Percentiles rank a stretch among this genome's conserved stretches.
These are phyloP conservation scores for Valencia hispanica DNA, from an alignment of 2,797 vertebrate genomes.

Conservation along the genomic window DNA sequence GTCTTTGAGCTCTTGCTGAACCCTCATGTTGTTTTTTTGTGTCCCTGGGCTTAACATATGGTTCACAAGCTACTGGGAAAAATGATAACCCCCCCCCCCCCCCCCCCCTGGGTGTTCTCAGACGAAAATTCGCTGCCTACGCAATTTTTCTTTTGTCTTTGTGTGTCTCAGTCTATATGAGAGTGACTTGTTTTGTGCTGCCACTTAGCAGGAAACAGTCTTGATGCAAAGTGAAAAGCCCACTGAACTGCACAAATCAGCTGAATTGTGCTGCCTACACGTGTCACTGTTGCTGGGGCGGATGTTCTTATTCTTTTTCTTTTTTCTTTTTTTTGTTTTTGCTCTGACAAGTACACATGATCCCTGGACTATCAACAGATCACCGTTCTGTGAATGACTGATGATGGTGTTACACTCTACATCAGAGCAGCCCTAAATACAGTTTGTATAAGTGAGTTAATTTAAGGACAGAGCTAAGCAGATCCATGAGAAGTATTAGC, in stretches of 20 bases:
- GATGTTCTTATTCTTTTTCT: no score
- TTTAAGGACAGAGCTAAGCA: neutral
- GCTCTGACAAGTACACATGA: neutral
- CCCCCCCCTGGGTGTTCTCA: slow-evolving; percentile 13
- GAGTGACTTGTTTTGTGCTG: slow-evolving; percentile 8
- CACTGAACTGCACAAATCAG: slow-evolving; percentile 31
- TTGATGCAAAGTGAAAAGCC: slow-evolving; percentile 15
- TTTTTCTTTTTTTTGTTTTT: neutral
- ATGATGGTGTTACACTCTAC: slow-evolving; percentile 2
- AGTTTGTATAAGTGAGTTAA: slow-evolving; percentile 17
- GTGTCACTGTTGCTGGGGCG: slow-evolving; percentile 11
- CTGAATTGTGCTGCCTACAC: slow-evolving; percentile 18
- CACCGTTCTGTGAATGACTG: slow-evolving; percentile 14
- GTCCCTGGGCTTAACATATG: slow-evolving; percentile 71
- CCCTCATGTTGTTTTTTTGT: slow-evolving; percentile 50
- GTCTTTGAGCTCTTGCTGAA: slow-evolving; percentile 41
- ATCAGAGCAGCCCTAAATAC: slow-evolving; percentile 3
- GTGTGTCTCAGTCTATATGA: slow-evolving; percentile 1
- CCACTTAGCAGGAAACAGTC: slow-evolving; percentile 9
- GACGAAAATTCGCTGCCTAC: slow-evolving; percentile 21
- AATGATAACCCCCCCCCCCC: slow-evolving; percentile 36
- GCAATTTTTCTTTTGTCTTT: slow-evolving; percentile 7
- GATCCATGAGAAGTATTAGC: slow-evolving; percentile 44
- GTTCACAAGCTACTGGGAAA: slow-evolving; percentile 58
- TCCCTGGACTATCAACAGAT: slow-evolving; percentile 13